Percentiles rank a stretch among this genome's conserved stretches.
These are phyloP conservation scores for Pachydiplax longipennis DNA, from an alignment of 2,888 invertebrate species.

Conservation along the genomic window DNA sequence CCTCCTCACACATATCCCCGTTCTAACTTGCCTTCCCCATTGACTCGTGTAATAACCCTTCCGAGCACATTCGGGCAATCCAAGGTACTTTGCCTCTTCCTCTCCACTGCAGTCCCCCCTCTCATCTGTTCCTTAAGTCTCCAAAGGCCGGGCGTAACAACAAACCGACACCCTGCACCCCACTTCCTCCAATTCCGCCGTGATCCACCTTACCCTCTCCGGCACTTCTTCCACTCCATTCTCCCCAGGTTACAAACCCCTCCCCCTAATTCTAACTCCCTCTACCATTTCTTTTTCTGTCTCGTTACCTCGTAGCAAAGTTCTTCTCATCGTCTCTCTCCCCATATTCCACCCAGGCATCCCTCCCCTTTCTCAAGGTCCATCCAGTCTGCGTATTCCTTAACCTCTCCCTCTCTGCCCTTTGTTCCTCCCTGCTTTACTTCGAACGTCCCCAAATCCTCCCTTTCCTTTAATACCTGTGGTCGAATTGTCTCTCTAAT, in stretches of 20 bases:
- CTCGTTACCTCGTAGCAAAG: not conserved
- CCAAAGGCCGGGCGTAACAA: not conserved
- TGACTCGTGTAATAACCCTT: slow-evolving; percentile 35
- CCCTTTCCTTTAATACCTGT: not conserved
- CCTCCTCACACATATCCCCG: not conserved
- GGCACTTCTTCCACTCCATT: slow-evolving; percentile 22
- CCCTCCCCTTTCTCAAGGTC: not conserved
- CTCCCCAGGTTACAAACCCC: not conserved
- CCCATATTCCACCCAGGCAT: no score
- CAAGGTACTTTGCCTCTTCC: not conserved
- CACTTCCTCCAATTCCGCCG: not conserved
- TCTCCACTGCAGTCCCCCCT: not conserved
- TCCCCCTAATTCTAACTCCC: not conserved
- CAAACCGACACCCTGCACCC: not conserved
- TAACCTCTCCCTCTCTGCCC: not conserved
- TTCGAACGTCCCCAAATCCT: not conserved
- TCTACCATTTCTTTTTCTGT: not conserved
- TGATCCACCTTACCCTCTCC: not conserved
- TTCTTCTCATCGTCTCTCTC: not conserved
- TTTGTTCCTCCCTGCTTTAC: not conserved
- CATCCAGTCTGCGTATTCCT: not conserved
- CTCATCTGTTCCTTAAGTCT: not conserved
- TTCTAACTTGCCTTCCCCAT: slow-evolving; percentile 1
- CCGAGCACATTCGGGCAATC: slow-evolving; percentile 11
- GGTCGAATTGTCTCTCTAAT: not conserved